Conservation (phyloP, 2,888 invertebrate genomes). For the Dynastes grantii region DNA sequence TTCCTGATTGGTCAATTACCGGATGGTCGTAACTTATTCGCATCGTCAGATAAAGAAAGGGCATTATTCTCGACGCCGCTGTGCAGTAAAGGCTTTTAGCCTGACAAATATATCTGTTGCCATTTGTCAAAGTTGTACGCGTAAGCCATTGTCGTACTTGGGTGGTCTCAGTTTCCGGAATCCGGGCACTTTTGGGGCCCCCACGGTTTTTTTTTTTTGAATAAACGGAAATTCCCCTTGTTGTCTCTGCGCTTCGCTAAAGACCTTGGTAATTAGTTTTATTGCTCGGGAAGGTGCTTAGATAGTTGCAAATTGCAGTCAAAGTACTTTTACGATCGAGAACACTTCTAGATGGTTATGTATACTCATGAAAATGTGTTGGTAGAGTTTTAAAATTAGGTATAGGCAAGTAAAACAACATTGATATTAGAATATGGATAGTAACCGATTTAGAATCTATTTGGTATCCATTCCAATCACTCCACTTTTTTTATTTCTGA, state of each 20-base stretch:
- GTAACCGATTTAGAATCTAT: too few relatives aligned
- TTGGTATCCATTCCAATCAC: too few relatives aligned
- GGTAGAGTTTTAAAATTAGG: too few relatives aligned
- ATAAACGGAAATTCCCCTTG: neutral
- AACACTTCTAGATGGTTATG: neutral
- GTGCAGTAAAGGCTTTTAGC: constrained; percentile 9
- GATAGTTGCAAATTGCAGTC: neutral
- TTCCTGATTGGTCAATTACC: constrained; percentile 18
- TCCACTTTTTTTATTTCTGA: too few relatives aligned
- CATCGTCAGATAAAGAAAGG: constrained; percentile 1
- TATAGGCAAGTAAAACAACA: too few relatives aligned
- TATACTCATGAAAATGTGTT: too few relatives aligned
- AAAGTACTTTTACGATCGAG: neutral
- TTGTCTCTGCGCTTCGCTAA: neutral
- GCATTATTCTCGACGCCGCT: neutral
- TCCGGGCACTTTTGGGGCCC: too few relatives aligned
- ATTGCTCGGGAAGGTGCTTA: neutral
- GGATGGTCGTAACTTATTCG: neutral
- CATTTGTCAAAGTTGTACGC: constrained; percentile 18
- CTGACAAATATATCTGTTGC: constrained; percentile 36
- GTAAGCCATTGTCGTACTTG: constrained; percentile 17
- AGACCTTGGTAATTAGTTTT: neutral
- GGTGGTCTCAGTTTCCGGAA: constrained; percentile 35
- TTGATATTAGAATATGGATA: too few relatives aligned
- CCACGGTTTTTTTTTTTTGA: too few relatives aligned